Base-by-base conservation (phyloP, 2,113 vertebrate species). In the Antechinus flavipes region DNA sequence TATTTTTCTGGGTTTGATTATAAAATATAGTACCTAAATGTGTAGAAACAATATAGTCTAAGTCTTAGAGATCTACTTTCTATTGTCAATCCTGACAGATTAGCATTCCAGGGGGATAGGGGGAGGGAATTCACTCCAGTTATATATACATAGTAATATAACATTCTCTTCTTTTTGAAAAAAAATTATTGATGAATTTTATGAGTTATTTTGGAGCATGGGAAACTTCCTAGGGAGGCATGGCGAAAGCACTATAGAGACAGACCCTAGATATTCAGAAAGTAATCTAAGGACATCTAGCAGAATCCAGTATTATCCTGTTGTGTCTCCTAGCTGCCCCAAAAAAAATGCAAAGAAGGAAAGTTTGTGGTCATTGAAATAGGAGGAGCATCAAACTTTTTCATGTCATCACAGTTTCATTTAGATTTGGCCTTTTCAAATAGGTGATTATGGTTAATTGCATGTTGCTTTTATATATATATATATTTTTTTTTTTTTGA, bases 21-120 rank as follows among this genome's bases (percentile, higher is more conserved):
- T 54, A 94, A 97, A 98, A 93, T 93, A 97, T 89, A 95, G 49
- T 89, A 90, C 93, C 96, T 96, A 91, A 93, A 97, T 96, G 93
- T 93, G 95, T 96, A 97, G 94, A 95, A 95, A 92, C 92, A 84
- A 96, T 93, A 96, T 97, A 95, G 90, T 97, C 97, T 95, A 92
- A 93, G 50, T 93, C 93, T 97, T 96, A 96, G 94, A 96, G 96
- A 97, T 84, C n/a, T 84, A 23, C 56, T 50, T 94, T 97, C 96
- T 97, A 90, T 96, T 96, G 92, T 97, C 84, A 91, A 95, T 50
- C 61, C 84, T 95, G 95, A 56, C 94, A 97, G 96, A 96, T 94
- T 24, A 93, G 94, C 97, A 96, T 95, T 93, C 93, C 93, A 92
- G 94, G 95, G 92, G 24, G 23, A 23, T 52, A 8, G 49, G 24